Conservation (phyloP, 2,797 vertebrate species). For the Buphagus erythrorhynchus region DNA sequence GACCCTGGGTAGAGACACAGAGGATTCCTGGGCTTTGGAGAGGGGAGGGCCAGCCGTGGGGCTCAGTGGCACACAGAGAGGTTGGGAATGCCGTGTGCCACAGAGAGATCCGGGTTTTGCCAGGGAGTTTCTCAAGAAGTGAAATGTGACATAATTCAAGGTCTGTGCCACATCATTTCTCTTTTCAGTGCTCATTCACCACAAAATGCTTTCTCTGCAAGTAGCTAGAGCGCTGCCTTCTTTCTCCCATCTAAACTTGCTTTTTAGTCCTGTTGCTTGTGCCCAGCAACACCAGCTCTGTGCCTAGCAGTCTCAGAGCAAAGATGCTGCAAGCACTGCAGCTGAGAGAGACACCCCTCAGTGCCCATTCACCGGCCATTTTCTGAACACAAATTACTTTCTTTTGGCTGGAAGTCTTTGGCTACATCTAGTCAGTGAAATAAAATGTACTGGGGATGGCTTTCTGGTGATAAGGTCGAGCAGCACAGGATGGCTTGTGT, state of each 20-base stretch:
- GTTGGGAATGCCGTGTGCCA: rapidly evolving
- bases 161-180: background rate
- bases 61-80: background rate
- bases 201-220: background rate
- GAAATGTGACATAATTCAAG: background rate
- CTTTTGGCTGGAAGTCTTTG: background rate
- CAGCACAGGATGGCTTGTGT: background rate
- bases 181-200: background rate
- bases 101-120: background rate
- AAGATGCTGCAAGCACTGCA: background rate
- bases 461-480: background rate
- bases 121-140: background rate
- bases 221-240: background rate
- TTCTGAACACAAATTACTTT: background rate
- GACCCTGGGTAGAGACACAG: background rate
- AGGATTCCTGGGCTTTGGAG: background rate
- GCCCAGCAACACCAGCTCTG: rapidly evolving
- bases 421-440: background rate
- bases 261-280: rapidly evolving
- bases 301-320: background rate
- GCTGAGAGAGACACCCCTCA: background rate
- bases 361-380: rapidly evolving
- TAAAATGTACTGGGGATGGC: background rate
- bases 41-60: rapidly evolving
- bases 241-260: background rate